Percentiles rank a stretch among this genome's conserved stretches.
These are phyloP conservation scores for Rhadina sibilatrix DNA, from an alignment of 2,113 vertebrate genomes.

Conservation along the genomic window DNA sequence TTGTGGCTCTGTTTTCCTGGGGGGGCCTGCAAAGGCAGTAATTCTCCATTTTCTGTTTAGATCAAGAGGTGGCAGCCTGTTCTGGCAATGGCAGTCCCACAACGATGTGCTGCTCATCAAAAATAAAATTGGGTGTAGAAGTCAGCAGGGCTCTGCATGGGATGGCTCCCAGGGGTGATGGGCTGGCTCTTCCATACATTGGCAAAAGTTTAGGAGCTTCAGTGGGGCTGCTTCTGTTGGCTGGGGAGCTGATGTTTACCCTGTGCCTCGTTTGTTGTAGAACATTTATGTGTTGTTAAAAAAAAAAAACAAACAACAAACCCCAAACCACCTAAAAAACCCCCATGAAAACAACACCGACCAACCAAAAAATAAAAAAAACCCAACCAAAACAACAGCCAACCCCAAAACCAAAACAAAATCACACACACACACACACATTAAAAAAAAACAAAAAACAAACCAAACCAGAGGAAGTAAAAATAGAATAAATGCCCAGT, in stretches of 20 bases:
- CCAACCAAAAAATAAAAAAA: no score
- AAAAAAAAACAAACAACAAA: no score
- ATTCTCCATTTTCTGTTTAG: background rate
- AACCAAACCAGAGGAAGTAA: background rate
- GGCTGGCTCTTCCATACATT: background rate
- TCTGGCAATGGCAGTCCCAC: background rate
- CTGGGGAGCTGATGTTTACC: background rate
- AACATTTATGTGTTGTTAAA: background rate
- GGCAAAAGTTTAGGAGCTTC: background rate
- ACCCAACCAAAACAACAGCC: no score
- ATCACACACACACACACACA: no score
- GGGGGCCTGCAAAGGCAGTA: background rate
- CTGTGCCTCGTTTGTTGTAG: background rate
- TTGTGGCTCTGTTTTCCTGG: background rate
- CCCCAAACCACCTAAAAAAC: background rate
- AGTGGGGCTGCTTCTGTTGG: background rate
- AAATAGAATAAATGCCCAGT: background rate
- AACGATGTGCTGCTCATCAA: background rate
- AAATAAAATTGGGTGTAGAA: background rate
- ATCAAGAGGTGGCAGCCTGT: background rate
- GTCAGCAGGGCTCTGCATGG: background rate
- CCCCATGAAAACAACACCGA: no score
- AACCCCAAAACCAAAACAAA: no score
- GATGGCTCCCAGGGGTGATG: constrained; percentile 23
- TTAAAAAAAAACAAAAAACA: no score